Evolutionary conservation across 2,113 vertebrate genomes (phyloP).

Genomic region (Urocynchramus pylzowi): DNA sequence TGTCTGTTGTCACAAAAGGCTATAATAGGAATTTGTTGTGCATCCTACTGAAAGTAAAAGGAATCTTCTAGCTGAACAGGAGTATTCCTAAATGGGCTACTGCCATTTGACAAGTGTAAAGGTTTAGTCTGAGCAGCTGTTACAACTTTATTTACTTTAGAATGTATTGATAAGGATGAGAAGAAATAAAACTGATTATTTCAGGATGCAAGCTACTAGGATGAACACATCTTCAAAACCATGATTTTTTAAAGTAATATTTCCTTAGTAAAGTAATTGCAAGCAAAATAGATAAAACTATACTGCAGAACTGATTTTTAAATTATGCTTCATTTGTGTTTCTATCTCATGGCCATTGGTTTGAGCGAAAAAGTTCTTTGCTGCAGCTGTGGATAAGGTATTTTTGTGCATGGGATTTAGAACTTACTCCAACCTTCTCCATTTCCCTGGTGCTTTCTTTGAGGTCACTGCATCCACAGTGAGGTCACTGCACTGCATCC

Average conservation of each 20-base stretch:
- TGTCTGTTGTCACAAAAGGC: background rate
- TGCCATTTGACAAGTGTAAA: background rate
- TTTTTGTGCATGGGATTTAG: background rate
- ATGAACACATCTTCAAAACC: background rate
- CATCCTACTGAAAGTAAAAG: background rate
- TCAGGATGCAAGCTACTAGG: background rate
- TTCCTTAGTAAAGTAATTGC: background rate
- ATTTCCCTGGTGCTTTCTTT: background rate
- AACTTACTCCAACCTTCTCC: background rate
- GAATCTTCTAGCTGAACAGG: background rate
- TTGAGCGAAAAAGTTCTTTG: background rate
- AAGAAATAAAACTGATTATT: background rate
- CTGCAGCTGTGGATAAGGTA: background rate
- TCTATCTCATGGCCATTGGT: background rate
- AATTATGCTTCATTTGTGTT: background rate
- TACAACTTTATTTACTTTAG: constrained; percentile 3
- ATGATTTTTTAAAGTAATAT: background rate
- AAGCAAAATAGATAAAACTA: background rate
- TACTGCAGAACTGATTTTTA: background rate
- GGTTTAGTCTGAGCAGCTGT: background rate
- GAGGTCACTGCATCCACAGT: background rate
- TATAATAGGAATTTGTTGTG: background rate
- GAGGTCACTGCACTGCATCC: background rate
- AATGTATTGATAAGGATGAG: background rate
- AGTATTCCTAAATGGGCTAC: background rate